Evolutionary conservation across 1,140 invertebrate species (phyloP).

Genomic region (Ruditapes philippinarum): DNA sequence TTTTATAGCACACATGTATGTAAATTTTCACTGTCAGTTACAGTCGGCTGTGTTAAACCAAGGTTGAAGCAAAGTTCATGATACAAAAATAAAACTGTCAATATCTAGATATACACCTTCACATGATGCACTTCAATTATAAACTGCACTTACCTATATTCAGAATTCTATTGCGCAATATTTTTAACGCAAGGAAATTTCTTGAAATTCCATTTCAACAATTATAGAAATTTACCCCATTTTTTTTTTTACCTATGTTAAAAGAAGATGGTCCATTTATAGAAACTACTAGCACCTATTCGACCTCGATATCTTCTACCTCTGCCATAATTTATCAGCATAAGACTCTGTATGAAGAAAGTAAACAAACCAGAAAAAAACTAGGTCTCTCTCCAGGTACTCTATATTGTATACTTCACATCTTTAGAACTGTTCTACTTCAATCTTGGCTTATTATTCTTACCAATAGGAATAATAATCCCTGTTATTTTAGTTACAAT

Average conservation of each 20-base stretch:
- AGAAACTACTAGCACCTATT: conserved; percentile 9
- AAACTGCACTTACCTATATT: conserved; percentile 6
- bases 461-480: no score
- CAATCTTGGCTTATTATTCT: no score
- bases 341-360: conserved; percentile 49
- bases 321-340: conserved; percentile 46
- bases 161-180: neutral
- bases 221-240: no score
- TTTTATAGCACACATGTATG: no score
- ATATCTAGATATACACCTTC: neutral
- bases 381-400: conserved; percentile 38
- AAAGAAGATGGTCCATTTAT: neutral
- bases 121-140: conserved; percentile 8
- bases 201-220: neutral
- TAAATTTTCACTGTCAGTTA: no score
- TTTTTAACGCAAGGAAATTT: neutral
- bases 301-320: conserved; percentile 22
- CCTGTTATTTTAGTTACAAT: no score
- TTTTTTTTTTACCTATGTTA: neutral
- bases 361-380: conserved; percentile 60
- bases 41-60: no score
- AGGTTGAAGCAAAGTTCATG: conserved; percentile 24
- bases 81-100: conserved; percentile 16
- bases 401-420: conserved; percentile 7
- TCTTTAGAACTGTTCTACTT: neutral